These are phyloP conservation scores for Nomada goodeniana DNA, from an alignment of 2,888 invertebrate species.

Conservation along the genomic window DNA sequence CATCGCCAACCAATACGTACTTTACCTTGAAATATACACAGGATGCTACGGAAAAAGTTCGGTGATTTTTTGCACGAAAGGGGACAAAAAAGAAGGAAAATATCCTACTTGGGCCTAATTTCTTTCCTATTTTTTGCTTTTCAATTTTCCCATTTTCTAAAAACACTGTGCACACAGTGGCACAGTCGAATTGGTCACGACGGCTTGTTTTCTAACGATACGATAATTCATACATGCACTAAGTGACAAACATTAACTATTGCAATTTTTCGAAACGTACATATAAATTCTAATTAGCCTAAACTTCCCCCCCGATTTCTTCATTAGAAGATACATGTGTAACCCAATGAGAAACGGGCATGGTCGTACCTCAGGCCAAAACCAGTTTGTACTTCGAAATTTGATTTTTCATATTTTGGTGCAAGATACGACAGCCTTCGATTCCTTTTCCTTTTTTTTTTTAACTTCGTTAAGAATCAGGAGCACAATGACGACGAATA, in stretches of 20 bases:
- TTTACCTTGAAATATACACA: too few species aligned
- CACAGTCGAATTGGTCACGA: constrained; percentile 16
- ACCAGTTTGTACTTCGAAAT: constrained; percentile 62
- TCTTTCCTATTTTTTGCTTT: neutral
- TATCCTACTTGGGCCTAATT: neutral
- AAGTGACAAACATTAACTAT: constrained; percentile 67
- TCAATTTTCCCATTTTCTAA: neutral
- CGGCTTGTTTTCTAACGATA: constrained; percentile 32
- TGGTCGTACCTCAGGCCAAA: constrained; percentile 47
- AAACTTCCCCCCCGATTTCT: constrained; percentile 31
- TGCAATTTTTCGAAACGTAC: constrained; percentile 71
- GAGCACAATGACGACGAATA: neutral
- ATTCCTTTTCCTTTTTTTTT: constrained; percentile 7
- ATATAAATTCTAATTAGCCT: constrained; percentile 37
- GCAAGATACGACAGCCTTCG: constrained; percentile 39
- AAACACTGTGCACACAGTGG: constrained; percentile 14
- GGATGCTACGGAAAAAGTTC: too few species aligned
- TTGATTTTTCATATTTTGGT: constrained; percentile 56
- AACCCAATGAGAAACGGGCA: constrained; percentile 22
- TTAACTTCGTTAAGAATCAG: neutral
- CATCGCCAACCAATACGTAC: too few species aligned
- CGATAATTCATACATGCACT: constrained; percentile 42
- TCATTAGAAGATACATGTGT: constrained; percentile 5
- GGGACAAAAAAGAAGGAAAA: too few species aligned
- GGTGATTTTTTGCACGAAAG: too few species aligned